Evolutionary conservation across 2,797 vertebrate genomes (phyloP), one percentile per base, ranked within the genome.

Genomic region (Cyprinella venusta): DNA sequence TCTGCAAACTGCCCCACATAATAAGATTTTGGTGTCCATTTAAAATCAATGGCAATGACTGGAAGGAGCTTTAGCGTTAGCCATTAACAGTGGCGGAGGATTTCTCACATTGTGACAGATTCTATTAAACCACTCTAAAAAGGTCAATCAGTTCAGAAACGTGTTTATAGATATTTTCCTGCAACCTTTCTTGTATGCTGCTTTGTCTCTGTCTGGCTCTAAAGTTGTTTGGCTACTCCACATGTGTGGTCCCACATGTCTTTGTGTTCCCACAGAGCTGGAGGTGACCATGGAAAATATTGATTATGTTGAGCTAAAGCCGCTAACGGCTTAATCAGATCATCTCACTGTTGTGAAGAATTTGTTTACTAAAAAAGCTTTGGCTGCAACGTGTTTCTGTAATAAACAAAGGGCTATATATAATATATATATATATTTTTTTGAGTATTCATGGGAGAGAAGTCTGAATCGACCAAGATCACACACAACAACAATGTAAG

Each of bases 61-160:
- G 19, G 63, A 45, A 59, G 76, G 52, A 79, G 70, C 78, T 84
- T 83, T 52, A 76, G 82, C 76, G 38, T 67, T 50, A 84, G 84
- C 65, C 21, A 45, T 70, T 74, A 86, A 68, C 76, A 68, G 59
- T 12, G n/a, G 80, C 77, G 40, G 59, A 80, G 50, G 76, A 88
- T 89, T 87, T 81, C 87, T 86, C 84, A 88, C 45, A 36, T 71
- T 77, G 85, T 82, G 87, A 87, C 88, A 88, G 85, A 81, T 88
- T 86, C 82, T 70, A 89, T 89, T 89, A 89, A 70, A 81, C 68
- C 54, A 40, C 76, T 84, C 67, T 88, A 84, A 88, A 89, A 89
- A 87, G 88, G 88, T 87, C 87, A 89, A 88, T 88, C 87, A 85
- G 85, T 88, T 87, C 80, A 86, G 84, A 89, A 88, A 83, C 64